Base-by-base conservation (phyloP, 2,888 invertebrate genomes). In the Cheilosia vernalis region DNA sequence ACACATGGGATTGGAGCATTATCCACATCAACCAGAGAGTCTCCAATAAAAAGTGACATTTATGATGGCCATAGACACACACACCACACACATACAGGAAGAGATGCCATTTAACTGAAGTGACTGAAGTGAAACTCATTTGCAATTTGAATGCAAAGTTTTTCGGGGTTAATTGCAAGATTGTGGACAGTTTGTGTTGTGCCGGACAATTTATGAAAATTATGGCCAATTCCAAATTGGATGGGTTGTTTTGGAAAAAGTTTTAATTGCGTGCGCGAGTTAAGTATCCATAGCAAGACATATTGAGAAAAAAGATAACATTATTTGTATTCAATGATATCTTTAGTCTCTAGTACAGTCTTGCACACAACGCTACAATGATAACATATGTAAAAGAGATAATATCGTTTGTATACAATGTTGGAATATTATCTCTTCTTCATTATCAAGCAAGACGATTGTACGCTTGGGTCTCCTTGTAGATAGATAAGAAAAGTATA, bases 141-240 rank as follows among this genome's bases (percentile, higher is more conserved):
- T 81, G 85, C 85, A 85, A 80, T 85, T 85, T 85, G 85, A 81
- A 81, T 85, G 85, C 85, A 85, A 85, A 85, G 85, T 85, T 85
- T 85, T 85, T 85, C 76, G 85, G 85, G 81, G 85, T 85, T 85
- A 85, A 85, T 85, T 85, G 85, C 85, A 61, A 81, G 80, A 85
- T 67, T 81, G 81, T 81, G 81, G 81, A 67, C 80, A 81, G 85
- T 80, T 80, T 85, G 67, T 74, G 85, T 77, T 81, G 55, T 56
- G 85, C 76, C 49, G 61, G 80, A 67, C 80, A 85, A 73, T 80
- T 85, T 81, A 85, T 85, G 81, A 85, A 85, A 85, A 85, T 85
- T 76, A 85, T 85, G 85, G 85, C 51, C 85, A 77, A 81, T 85
- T 85, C 72, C 47, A 72, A 81, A 85, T 81, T 72, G 85, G 76